Percentiles rank a stretch among this genome's conserved stretches.
Evolutionary conservation across 2,797 vertebrate species (phyloP).

Genomic region (Galago senegalensis): DNA sequence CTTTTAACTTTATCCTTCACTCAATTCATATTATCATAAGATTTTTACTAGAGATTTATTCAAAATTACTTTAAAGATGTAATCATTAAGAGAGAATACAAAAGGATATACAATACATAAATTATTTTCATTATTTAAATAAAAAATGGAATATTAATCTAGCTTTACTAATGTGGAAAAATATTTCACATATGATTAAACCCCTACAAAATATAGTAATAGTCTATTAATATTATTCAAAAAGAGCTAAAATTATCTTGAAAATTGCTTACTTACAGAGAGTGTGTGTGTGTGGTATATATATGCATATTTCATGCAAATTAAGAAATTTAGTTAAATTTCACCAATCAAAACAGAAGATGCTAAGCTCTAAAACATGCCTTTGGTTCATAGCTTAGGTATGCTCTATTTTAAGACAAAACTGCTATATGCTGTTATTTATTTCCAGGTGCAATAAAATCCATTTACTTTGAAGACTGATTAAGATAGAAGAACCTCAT

Average conservation of each 20-base stretch:
- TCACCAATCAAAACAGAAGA: conserved; percentile 74
- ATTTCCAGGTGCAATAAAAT: conserved; percentile 79
- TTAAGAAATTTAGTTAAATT: conserved; percentile 70
- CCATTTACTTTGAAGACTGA: conserved; percentile 74
- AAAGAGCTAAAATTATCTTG: conserved; percentile 62
- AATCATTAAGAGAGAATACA: background rate
- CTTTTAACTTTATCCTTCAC: conserved; percentile 54
- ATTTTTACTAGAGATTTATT: conserved; percentile 16
- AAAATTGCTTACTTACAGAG: conserved; percentile 58
- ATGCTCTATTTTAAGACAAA: conserved; percentile 82
- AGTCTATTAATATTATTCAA: conserved; percentile 23
- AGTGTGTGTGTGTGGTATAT: background rate
- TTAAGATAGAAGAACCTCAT: conserved; percentile 73
- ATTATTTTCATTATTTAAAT: conserved; percentile 45
- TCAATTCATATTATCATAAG: conserved; percentile 2
- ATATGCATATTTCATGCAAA: conserved; percentile 74
- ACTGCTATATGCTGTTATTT: conserved; percentile 63
- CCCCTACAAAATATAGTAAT: background rate
- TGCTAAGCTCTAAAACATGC: conserved; percentile 62
- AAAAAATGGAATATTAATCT: background rate
- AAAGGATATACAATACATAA: background rate
- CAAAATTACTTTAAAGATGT: background rate
- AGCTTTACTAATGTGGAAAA: conserved; percentile 28
- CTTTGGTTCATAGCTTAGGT: conserved; percentile 46
- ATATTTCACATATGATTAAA: conserved; percentile 40